These are phyloP conservation scores for Semaprochilodus insignis DNA, from an alignment of 2,797 vertebrate species.

Conservation along the genomic window DNA sequence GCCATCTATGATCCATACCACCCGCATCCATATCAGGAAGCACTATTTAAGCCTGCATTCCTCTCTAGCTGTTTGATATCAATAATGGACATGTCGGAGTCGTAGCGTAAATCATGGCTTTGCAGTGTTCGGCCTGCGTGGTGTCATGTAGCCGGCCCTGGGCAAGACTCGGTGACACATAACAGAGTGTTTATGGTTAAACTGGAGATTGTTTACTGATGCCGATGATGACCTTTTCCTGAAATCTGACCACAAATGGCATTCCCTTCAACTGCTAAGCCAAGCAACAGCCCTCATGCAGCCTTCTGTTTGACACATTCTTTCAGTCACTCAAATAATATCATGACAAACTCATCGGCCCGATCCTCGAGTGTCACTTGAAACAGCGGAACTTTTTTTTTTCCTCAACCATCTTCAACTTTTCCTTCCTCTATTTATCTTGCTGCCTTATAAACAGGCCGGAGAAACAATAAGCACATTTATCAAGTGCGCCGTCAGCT, in stretches of 20 bases:
- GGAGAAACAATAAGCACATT: constrained; percentile 54
- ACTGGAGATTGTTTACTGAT: constrained; percentile 67
- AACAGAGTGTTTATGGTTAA: constrained; percentile 71
- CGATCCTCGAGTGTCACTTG: constrained; percentile 37
- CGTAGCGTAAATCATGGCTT: not conserved
- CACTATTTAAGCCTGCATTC: not conserved
- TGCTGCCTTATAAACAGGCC: constrained; percentile 27
- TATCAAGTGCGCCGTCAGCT: constrained; percentile 64
- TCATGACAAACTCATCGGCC: constrained; percentile 35
- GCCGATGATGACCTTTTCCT: constrained; percentile 65
- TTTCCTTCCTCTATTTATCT: constrained; percentile 62
- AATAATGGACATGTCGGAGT: not conserved
- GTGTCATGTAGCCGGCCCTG: not conserved
- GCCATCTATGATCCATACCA: constrained; percentile 1
- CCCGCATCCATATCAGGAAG: not conserved
- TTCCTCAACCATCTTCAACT: constrained; percentile 65
- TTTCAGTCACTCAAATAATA: constrained; percentile 3
- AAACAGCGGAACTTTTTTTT: constrained; percentile 59
- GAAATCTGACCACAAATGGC: constrained; percentile 56
- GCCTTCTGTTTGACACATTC: constrained; percentile 38
- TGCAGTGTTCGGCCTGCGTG: constrained; percentile 9
- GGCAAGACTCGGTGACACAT: constrained; percentile 14
- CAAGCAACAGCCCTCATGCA: not conserved
- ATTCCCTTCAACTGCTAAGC: constrained; percentile 12
- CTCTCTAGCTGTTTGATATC: not conserved